Conservation (phyloP, 2,888 invertebrate genomes). For the Pollenia amentaria region DNA sequence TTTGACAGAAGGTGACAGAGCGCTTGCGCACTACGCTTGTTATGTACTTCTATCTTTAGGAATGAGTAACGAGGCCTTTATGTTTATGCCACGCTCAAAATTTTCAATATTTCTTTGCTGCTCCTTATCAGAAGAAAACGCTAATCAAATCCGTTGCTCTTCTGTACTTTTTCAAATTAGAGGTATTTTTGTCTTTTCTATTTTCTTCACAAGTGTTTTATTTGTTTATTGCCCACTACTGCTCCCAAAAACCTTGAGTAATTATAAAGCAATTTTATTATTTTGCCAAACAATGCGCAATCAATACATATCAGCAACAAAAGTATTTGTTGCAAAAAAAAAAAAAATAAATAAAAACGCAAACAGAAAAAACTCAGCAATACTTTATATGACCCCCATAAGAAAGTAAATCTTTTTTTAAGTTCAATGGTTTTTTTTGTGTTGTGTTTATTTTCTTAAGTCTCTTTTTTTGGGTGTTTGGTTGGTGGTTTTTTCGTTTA, state of each 20-base stretch:
- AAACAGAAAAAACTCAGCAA: slow-evolving; percentile 8
- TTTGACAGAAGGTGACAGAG: too few species aligned
- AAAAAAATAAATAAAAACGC: neutral
- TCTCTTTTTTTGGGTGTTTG: slow-evolving; percentile 22
- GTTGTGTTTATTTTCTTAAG: slow-evolving; percentile 1
- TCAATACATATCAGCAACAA: slow-evolving; percentile 19
- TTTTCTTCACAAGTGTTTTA: neutral
- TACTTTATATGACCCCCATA: slow-evolving; percentile 67
- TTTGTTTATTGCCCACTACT: neutral
- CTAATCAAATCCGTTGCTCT: too few species aligned
- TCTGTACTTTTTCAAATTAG: too few species aligned
- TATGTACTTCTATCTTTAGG: too few species aligned
- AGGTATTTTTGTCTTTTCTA: too few species aligned
- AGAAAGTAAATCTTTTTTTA: slow-evolving; percentile 71
- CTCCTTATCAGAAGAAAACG: too few species aligned
- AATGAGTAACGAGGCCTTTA: too few species aligned
- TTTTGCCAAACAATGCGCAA: slow-evolving; percentile 52
- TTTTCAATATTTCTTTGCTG: too few species aligned
- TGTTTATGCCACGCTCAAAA: too few species aligned
- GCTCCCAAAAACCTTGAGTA: slow-evolving; percentile 52
- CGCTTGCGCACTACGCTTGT: too few species aligned
- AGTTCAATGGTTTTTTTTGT: slow-evolving; percentile 59
- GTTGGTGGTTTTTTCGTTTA: slow-evolving; percentile 32
- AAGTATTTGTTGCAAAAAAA: slow-evolving; percentile 10
- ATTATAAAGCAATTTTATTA: slow-evolving; percentile 70